Percentiles rank a stretch among this genome's conserved stretches.
phyloP scores from a whole-genome alignment of 2,888 invertebrate genomes.

The Drosophila engyochracea region DNA sequence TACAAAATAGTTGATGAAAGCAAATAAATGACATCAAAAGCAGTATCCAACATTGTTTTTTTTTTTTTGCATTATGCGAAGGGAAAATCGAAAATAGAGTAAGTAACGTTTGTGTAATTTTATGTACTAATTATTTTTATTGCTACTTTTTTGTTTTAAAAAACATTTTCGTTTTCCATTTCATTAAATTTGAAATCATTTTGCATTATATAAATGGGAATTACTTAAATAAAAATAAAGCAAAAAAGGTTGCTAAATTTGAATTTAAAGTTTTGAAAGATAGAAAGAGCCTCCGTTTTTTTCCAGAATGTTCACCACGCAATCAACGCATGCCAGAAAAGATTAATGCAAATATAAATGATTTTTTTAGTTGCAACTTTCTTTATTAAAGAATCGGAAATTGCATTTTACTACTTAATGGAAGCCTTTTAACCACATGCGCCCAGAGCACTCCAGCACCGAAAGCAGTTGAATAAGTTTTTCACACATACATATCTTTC shows the following conservation, averaged over 20 bases:
- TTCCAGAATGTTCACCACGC: neutral
- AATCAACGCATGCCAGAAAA: neutral
- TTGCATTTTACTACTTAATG: conserved; percentile 35
- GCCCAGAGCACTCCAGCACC: conserved; percentile 18
- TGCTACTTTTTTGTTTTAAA: neutral
- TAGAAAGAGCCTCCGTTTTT: neutral
- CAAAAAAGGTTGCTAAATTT: neutral
- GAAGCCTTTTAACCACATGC: conserved; percentile 23
- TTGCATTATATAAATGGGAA: neutral
- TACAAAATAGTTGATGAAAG: neutral
- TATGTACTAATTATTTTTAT: neutral
- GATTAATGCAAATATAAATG: neutral
- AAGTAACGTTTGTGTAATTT: neutral
- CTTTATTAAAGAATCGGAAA: neutral
- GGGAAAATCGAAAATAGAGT: neutral
- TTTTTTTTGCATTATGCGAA: neutral
- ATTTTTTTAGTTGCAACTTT: neutral
- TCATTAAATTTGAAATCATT: neutral
- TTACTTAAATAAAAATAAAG: neutral
- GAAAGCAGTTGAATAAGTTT: conserved; percentile 16
- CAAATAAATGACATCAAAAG: neutral
- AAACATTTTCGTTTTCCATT: neutral
- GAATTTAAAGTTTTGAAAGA: neutral
- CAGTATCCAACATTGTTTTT: neutral
- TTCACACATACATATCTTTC: neutral